Evolutionary conservation across 2,113 vertebrate genomes (phyloP), one percentile per base, ranked within the genome.

Genomic region (Leptobrachium leishanense): DNA sequence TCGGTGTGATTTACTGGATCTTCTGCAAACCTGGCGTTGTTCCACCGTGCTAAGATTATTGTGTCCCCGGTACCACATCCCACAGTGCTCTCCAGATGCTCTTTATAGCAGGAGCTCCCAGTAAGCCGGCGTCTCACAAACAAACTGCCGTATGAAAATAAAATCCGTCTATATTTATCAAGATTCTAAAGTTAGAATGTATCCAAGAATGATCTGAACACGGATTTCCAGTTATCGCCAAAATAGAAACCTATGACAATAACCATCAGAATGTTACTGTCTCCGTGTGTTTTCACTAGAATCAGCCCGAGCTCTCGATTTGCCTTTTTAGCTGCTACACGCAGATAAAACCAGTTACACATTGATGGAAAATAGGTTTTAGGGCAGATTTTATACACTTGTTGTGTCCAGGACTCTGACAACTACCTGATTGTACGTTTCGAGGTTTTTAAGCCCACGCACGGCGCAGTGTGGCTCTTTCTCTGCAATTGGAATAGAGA

Each of bases 401-500:
- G 55, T 82, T 80, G 65, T 76, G 15, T 46, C 43, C 79, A 79
- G 78, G 73, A 43, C 68, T 73, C 44, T 68, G 82, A 77, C 78
- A 42, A 40, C 11, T 68, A 81, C 55, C 74, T 83, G 31, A 46
- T 81, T 83, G n/a, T 44, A 46, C 10, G 43, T 63, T 63, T 13
- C 43, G 82, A 82, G 87, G 89, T 82, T 84, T 85, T 87, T 87
- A 84, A 79, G 62, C 76, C 11, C 76, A 84, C 81, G 81, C 85
- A 5, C 70, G 13, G 76, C 77, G 75, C 85, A 54, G 80, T 81
- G 84, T 90, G 87, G 85, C 77, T 88, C 86, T 89, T 86, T 89
- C 90, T 90, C 63, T 81, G 82, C 85, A 87, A 87, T 88, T 88
- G 82, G 84, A 92, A 93, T 92, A 90, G 91, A 92, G 93, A 92